Base-by-base conservation (phyloP, 2,888 invertebrate genomes). In the Monopis laevigella region DNA sequence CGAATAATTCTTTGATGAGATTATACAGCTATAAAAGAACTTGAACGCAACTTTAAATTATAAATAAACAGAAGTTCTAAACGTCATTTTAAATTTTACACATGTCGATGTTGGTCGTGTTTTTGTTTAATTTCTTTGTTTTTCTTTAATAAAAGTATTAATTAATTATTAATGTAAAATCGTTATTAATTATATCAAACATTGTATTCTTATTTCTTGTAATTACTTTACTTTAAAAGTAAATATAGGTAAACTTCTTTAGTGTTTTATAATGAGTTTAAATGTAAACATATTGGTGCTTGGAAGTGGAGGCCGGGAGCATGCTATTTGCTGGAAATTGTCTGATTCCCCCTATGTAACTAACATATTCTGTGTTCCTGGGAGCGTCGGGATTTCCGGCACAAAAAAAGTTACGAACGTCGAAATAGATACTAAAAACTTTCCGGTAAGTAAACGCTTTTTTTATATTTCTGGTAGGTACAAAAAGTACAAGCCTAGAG, bases 281-380 rank as follows among this genome's bases (percentile, higher is more conserved):
- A 83, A 85, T 55, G 84, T 95, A n/a, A n/a, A n/a, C n/a, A n/a
- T n/a, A 47, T 72, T 95, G 50, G 86, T 98, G 40, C 86, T 98
- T 55, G 98, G 98, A 11, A 84, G 88, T 62, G 98, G 98, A 27
- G 98, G 96, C 2, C 86, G 98, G 51, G 98, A 99, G 73, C 97
- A 98, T 78, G 96, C 96, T 3, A 84, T 99, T 55, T 90, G 92
- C 53, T 97, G 96, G 96, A 96, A 96, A 74, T 72, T 98, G 29
- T 82, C 92, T 0, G 89, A 94, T 63, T 96, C 96, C 32, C 60
- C 83, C 10, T 68, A 83, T 59, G 86, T 95, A 16, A 70, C 83
- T 36, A 80, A 82, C 48, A 86, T 98, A 47, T 95, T 82, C 65
- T 92, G 90, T 29, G 84, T 92, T 17, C 98, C 98, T 10, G 98